These are phyloP conservation scores for Megaceryle alcyon DNA, from an alignment of 2,797 vertebrate genomes.

Conservation along the genomic window DNA sequence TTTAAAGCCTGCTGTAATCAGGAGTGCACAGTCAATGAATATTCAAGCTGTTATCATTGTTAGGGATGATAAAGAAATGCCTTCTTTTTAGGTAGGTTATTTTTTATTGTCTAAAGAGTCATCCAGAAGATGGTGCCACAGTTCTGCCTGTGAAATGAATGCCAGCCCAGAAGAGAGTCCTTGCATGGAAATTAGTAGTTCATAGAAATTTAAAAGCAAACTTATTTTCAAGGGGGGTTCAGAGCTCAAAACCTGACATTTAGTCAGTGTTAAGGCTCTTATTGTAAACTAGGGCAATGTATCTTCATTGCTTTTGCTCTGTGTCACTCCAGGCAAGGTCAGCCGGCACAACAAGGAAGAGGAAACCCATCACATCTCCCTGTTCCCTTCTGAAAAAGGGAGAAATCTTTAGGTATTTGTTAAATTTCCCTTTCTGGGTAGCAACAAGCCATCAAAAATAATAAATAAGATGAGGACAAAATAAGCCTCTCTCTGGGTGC, in stretches of 20 bases:
- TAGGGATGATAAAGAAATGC: constrained; percentile 30
- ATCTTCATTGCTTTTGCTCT: constrained; percentile 41
- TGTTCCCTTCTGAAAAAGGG: neutral
- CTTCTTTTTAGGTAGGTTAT: constrained; percentile 46
- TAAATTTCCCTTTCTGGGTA: neutral
- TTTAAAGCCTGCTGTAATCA: constrained; percentile 72
- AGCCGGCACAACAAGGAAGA: neutral
- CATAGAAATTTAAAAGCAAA: constrained; percentile 27
- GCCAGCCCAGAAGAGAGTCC: neutral
- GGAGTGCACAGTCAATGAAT: constrained; percentile 76
- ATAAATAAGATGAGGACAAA: constrained; percentile 14
- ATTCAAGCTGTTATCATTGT: constrained; percentile 75
- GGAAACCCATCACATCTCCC: neutral
- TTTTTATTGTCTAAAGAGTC: constrained; percentile 57
- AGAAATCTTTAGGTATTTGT: neutral
- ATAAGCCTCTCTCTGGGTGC: neutral
- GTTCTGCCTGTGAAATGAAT: constrained; percentile 70
- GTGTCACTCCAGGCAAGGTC: constrained; percentile 71
- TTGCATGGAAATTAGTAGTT: neutral
- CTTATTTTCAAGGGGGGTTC: constrained; percentile 21
- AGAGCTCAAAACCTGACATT: constrained; percentile 27
- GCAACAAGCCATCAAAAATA: neutral
- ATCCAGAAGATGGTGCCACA: constrained; percentile 79
- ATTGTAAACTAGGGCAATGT: constrained; percentile 58
- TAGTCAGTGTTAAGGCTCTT: constrained; percentile 19